Evolutionary conservation across 1,140 invertebrate genomes (phyloP), one percentile per base, ranked within the genome.

Genomic region (Orchesella cincta): DNA sequence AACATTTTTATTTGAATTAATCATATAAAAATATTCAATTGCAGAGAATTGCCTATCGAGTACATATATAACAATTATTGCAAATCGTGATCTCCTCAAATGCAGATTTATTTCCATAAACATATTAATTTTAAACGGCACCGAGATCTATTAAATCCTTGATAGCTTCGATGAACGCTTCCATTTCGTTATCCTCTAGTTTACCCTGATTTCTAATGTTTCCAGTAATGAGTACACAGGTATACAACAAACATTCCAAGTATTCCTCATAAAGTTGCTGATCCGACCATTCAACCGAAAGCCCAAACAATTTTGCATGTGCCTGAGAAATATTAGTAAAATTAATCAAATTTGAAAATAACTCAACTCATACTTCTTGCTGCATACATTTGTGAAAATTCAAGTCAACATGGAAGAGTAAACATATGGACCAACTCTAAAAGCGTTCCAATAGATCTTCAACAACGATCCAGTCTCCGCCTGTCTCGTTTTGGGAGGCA

Each of bases 161-260:
- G 3, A 67, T 23, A 31, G 62, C 62, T 67, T 67, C 62, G 12
- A 67, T 31, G 62, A 67, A 67, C 8, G 33, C 62, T 33, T 33
- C 28, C 62, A 67, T 67, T 3, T 12, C 26, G 12, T 57, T 23
- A 5, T 57, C 54, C 12, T 57, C 54, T 23, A 57, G 26, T 5
- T 57, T 23, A 23, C n/a, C 3, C 23, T 57, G 54, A 67, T 29
- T 67, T 67, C 26, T 3, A 14, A 67, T 67, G 62, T 67, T 67
- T 31, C 62, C 62, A 31, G 62, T 67, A 29, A 67, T 33, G n/a
- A 67, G 62, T n/a, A 67, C 62, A 67, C 62, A 67, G n/a, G 28
- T 67, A n/a, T 67, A 67, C 3, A 67, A 29, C 14, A 67, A 33
- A 29, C 26, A 8, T 29, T 23, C 28, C 28, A 67, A 33, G 31